These are phyloP conservation scores for Eulemur rubriventer DNA, from an alignment of 2,797 vertebrate species.

Conservation along the genomic window DNA sequence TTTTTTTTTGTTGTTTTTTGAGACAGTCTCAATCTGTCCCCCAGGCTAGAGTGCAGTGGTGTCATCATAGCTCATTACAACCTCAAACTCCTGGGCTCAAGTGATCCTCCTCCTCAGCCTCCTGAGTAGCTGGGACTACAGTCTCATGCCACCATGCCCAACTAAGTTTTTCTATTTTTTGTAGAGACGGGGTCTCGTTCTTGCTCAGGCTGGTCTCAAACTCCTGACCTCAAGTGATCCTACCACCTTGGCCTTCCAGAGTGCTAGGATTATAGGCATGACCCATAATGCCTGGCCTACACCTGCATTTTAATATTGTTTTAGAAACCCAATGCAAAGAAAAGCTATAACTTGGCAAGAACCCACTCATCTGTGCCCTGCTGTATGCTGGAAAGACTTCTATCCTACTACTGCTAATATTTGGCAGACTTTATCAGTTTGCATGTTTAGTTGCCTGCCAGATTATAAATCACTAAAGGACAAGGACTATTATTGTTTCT, in stretches of 20 bases:
- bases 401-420: neutral
- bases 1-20: neutral
- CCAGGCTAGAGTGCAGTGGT: too few species aligned
- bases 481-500: neutral
- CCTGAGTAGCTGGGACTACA: neutral
- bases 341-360: neutral
- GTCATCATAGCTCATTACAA: neutral
- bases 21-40: neutral
- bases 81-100: neutral
- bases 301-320: neutral
- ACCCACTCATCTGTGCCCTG: neutral
- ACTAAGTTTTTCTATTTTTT: neutral
- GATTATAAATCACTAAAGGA: neutral
- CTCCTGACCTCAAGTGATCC: neutral
- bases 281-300: neutral
- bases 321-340: conserved; percentile 33
- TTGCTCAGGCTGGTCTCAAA: neutral
- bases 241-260: too few species aligned
- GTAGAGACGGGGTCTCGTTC: neutral
- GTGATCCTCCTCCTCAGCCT: neutral
- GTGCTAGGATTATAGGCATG: too few species aligned
- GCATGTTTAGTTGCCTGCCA: neutral
- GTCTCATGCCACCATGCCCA: accelerated
- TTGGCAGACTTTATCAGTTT: neutral
- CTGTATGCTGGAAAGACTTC: neutral